Evolutionary conservation across 2,888 invertebrate genomes (phyloP).

Genomic region (Drosophila melanocephala): DNA sequence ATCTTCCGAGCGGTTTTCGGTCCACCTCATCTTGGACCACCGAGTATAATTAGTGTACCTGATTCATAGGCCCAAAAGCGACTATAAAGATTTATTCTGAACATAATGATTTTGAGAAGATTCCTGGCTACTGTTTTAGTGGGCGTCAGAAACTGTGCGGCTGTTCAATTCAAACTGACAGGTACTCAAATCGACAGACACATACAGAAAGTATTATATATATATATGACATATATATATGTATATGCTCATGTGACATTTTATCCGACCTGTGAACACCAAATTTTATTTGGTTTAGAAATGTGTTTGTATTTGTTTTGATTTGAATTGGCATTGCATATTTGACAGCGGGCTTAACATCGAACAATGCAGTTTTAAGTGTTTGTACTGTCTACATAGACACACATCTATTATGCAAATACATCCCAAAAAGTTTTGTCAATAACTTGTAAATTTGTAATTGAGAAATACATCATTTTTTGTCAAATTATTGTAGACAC

Average conservation of each 20-base stretch:
- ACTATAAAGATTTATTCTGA: constrained; percentile 13
- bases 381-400: neutral
- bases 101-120: constrained; percentile 25
- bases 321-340: constrained; percentile 60
- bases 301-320: constrained; percentile 43
- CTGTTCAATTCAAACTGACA: constrained; percentile 54
- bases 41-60: constrained; percentile 47
- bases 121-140: constrained; percentile 31
- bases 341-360: constrained; percentile 22
- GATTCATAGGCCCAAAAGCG: constrained; percentile 50
- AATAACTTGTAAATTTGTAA: neutral
- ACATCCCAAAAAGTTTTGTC: neutral
- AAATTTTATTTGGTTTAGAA: constrained; percentile 24
- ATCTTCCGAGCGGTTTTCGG: constrained; percentile 7
- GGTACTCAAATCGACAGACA: constrained; percentile 33
- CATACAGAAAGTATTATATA: constrained; percentile 40
- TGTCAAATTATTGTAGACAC: neutral
- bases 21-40: neutral
- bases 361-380: constrained; percentile 44
- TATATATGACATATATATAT: too few relatives aligned
- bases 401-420: neutral
- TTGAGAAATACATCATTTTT: neutral
- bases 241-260: constrained; percentile 9
- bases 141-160: constrained; percentile 30
- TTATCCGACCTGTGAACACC: constrained; percentile 62